Evolutionary conservation across 2,888 invertebrate species (phyloP).

Genomic region (Andrena haemorrhoa): DNA sequence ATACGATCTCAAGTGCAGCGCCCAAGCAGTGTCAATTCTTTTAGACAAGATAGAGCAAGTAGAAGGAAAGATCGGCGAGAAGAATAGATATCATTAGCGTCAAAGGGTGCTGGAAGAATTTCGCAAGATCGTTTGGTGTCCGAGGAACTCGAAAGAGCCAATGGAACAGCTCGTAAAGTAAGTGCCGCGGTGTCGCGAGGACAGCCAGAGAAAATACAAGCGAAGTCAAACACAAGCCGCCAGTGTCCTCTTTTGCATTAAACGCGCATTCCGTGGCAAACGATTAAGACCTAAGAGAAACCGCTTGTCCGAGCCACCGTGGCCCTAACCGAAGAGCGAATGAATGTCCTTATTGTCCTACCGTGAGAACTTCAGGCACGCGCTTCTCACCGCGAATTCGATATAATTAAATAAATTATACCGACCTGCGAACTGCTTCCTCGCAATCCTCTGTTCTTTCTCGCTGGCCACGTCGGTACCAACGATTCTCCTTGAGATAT

Average conservation of each 20-base stretch:
- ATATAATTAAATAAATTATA: conserved; percentile 78
- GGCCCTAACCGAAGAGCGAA: conserved; percentile 68
- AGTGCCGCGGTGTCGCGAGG: conserved; percentile 54
- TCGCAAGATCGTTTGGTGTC: conserved; percentile 49
- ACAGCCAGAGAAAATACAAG: conserved; percentile 61
- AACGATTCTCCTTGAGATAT: neutral
- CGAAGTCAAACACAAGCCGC: conserved; percentile 66
- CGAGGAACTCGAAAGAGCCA: conserved; percentile 46
- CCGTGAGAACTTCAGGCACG: conserved; percentile 80
- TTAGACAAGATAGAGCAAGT: neutral
- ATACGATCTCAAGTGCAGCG: neutral
- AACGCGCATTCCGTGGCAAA: conserved; percentile 76
- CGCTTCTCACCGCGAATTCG: conserved; percentile 77
- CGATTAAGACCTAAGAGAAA: conserved; percentile 79
- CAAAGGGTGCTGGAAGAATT: conserved; percentile 30
- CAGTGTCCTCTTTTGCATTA: conserved; percentile 75
- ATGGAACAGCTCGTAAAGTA: conserved; percentile 59
- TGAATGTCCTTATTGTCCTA: conserved; percentile 82
- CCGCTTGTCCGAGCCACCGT: conserved; percentile 64
- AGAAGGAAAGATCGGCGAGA: neutral
- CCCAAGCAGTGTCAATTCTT: neutral
- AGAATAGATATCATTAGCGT: conserved; percentile 64
- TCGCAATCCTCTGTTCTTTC: conserved; percentile 1
- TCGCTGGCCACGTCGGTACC: neutral
- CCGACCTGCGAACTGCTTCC: conserved; percentile 24